Evolutionary conservation across 2,797 vertebrate genomes (phyloP), one percentile per base, ranked within the genome.

Genomic region (Lemur catta): DNA sequence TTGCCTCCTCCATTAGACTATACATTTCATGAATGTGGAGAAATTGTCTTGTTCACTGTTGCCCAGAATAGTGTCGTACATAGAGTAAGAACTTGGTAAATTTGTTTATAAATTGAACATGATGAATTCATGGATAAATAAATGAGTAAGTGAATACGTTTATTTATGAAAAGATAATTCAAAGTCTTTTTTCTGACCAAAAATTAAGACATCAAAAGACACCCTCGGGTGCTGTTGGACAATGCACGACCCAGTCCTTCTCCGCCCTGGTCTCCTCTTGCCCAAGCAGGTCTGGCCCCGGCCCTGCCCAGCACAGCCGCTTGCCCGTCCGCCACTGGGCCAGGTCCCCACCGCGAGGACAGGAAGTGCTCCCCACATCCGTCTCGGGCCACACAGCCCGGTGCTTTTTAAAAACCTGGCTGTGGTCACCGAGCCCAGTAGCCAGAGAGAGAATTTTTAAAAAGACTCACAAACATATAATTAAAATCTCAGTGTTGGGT

Each of bases 311-410:
- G 59, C 82, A 5, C 93, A 89, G 96, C 96, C 96, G 97, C 94
- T 35, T 35, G 84, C 67, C 38, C 22, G 33, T 67, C 78, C 28
- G 17, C 41, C 50, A 12, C 55, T 88, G 41, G 89, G 90, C 97
- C 43, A 84, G 81, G 88, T 94, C 89, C 52, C 90, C 57, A 93
- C 92, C 59, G 12, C 74, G 4, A 94, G 86, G 20, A 96, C 98
- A 98, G 98, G 98, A 98, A 98, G 33, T 55, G 1, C 6, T 97
- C 72, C 84, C 98, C 97, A 63, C 98, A 98, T 98, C 98, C 98
- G 89, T 96, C 97, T 74, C n/a, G 1, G 20, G 85, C 90, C 76
- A 46, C 92, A 84, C 92, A 46, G 85, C 95, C 95, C 81, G 0
- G 59, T 93, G 91, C 97, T 97, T 78, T 98, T 97, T 96, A 97